These are phyloP conservation scores for Zeugodacus cucurbitae DNA, from an alignment of 1,140 invertebrate genomes.

Conservation along the genomic window DNA sequence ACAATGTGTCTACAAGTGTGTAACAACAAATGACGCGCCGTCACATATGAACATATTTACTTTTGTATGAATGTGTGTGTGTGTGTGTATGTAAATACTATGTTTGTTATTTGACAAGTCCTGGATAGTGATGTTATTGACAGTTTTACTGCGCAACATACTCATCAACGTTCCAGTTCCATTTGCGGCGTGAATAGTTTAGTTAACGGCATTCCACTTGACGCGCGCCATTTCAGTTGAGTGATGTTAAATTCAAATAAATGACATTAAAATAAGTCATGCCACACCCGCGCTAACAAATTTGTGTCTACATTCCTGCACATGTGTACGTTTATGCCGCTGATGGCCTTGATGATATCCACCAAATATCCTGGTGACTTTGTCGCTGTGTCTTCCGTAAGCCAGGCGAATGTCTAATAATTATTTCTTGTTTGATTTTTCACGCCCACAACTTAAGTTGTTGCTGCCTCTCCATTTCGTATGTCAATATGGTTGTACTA, in stretches of 20 bases:
- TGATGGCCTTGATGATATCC: background rate
- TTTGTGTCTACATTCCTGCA: no score
- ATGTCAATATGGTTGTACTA: background rate
- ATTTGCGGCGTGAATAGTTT: background rate
- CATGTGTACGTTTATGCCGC: background rate
- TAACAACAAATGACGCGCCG: background rate
- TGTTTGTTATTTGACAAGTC: background rate
- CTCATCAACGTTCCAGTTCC: background rate
- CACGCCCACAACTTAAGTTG: background rate
- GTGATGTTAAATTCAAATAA: background rate
- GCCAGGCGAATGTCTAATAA: background rate
- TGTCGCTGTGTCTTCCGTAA: no score
- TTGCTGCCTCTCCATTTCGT: background rate
- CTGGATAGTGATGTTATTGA: background rate
- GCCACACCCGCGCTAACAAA: background rate
- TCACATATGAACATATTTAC: no score
- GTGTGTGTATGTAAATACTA: background rate
- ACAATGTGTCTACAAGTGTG: no score
- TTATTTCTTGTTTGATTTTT: background rate
- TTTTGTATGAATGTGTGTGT: no score
- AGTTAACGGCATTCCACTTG: background rate
- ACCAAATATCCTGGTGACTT: background rate
- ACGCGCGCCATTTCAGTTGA: background rate
- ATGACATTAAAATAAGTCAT: background rate
- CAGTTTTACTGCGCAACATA: background rate